Base-by-base conservation (phyloP, 2,113 vertebrate genomes). In the Cinclus cinclus region DNA sequence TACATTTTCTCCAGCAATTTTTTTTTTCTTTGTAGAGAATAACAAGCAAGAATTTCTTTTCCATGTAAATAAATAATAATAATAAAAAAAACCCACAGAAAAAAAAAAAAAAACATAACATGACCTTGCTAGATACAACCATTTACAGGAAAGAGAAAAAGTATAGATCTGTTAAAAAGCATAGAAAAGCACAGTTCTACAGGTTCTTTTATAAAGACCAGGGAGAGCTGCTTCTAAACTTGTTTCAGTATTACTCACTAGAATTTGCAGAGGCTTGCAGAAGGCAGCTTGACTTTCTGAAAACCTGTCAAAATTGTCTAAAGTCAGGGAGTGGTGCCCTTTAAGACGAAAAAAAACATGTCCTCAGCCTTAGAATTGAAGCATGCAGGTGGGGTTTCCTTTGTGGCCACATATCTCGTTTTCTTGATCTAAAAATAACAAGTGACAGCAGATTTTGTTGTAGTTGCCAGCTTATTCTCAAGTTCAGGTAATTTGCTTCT, bases 371-470 rank as follows among this genome's bases (percentile, higher is more conserved):
- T 71, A 83, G 59, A 89, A 41, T 27, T 12, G 11, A 86, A 83
- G 64, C 4, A 0, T 58, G 80, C 88, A 93, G 95, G 92, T 95
- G 96, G 95, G 23, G 95, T 90, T 97, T 97, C 93, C 95, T 93
- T 90, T 96, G 95, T 75, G 95, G 95, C 87, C 58, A 33, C 52
- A 7, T 76, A 73, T 86, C 47, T 94, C 4, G 1, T 71, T 96
- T 62, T 15, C 42, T 58, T 73, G 52, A 90, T 84, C 80, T 96
- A 94, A 95, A 95, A 94, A 91, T 94, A 96, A 92, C 27, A 88
- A 44, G 13, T 30, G 76, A 87, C 68, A 79, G 73, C 53, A 73
- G 49, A 77, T 93, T 87, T 90, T 76, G 8, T 76, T 76, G 56
- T 64, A 42, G 69, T 64, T 80, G 62, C 44, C 37, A 64, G 41